Evolutionary conservation across 2,888 invertebrate species (phyloP), one percentile per base, ranked within the genome.

Genomic region (Cerastis rubricosa): DNA sequence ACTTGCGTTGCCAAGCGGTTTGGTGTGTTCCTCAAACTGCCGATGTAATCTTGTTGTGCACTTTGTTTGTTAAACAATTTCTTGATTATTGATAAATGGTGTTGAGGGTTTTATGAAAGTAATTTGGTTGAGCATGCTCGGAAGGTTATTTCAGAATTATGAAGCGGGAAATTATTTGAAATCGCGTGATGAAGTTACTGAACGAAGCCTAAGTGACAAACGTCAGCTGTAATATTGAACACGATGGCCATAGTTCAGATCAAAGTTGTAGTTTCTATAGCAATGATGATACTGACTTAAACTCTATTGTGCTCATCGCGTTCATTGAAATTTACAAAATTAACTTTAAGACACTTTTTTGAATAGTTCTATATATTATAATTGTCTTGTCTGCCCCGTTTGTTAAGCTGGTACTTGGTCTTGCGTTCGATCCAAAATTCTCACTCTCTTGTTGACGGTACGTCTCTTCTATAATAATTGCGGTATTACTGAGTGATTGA

Each of bases 41-140:
- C 78, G 83, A 85, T 78, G 75, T 84, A 78, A 85, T 83, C 64
- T 85, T 78, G 67, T 74, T 76, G 70, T 64, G 75, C 72, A 75
- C 70, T 78, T 85, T 82, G 63, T 77, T 76, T 67, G 65, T 65
- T 70, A 25, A 82, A 67, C 51, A 70, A 74, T 75, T 78, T 61
- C 66, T 67, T 67, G 73, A 65, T 79, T 68, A 78, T 45, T 49
- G 43, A 49, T 78, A 73, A 73, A n/a, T 59, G 51, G 59, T 69
- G 71, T 78, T 78, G 71, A 78, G 17, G 29, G 47, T 65, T 78
- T 69, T 3, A 11, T 75, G 14, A 67, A 61, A 66, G 40, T 67
- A 70, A 67, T 66, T 81, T 81, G n/a, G 40, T n/a, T 54, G 1
- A 22, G 25, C 47, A 43, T 47, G 51, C 25, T 45, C 9, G n/a